phyloP scores from a whole-genome alignment of 2,888 invertebrate genomes.

The Apotomis turbidana region DNA sequence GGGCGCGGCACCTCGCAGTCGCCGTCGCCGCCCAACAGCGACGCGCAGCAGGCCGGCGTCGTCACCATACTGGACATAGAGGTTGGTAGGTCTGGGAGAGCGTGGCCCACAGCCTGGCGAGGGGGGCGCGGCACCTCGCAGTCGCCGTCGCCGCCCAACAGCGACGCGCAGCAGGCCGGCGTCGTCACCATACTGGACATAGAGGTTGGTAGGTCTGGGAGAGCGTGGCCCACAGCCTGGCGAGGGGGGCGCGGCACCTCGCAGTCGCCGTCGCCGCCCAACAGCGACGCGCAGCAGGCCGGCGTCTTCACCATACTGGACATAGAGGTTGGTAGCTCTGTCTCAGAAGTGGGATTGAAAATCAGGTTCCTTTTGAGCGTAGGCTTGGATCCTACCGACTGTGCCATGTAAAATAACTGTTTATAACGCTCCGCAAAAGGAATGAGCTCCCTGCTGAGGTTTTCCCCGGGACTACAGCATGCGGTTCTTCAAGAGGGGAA shows the following conservation, averaged over 20 bases:
- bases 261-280: constrained; percentile 78
- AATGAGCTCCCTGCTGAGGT: no score
- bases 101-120: constrained; percentile 94
- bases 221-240: constrained; percentile 94
- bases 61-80: constrained; percentile 94
- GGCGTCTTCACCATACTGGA: constrained; percentile 96
- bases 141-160: constrained; percentile 77
- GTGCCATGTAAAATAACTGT: no score
- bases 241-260: constrained; percentile 86
- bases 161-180: constrained; percentile 91
- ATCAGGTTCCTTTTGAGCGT: neutral
- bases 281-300: constrained; percentile 88
- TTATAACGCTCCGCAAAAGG: no score
- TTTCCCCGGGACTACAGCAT: no score
- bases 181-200: constrained; percentile 95
- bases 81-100: constrained; percentile 90
- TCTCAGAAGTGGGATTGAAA: no score
- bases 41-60: constrained; percentile 92
- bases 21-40: constrained; percentile 77
- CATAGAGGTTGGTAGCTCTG: constrained; percentile 86
- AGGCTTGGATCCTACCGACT: no score
- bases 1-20: constrained; percentile 80
- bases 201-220: constrained; percentile 89
- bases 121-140: constrained; percentile 85
- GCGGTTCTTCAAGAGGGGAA: no score